Evolutionary conservation across 1,140 invertebrate species (phyloP).

Genomic region (Anastrepha ludens): DNA sequence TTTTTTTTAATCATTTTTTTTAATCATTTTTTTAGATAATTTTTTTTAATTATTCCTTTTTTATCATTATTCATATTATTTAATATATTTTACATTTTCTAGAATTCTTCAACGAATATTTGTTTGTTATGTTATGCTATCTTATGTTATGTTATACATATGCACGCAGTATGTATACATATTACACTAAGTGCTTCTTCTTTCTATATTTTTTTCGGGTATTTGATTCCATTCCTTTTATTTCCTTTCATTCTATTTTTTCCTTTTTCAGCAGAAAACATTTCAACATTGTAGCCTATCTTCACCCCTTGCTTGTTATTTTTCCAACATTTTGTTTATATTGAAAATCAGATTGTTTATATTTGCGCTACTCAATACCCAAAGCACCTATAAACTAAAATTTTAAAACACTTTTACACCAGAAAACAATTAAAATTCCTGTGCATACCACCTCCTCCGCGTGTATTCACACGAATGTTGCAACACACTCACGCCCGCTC

Average conservation of each 20-base stretch:
- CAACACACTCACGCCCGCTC: not conserved
- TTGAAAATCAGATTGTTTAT: not conserved
- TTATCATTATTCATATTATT: too few relatives aligned
- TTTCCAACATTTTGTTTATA: not conserved
- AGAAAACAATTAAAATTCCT: not conserved
- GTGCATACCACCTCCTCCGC: not conserved
- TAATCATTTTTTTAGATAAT: too few relatives aligned
- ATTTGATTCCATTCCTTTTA: not conserved
- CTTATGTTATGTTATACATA: too few relatives aligned
- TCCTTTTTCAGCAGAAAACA: not conserved
- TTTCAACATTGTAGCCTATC: not conserved
- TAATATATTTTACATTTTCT: too few relatives aligned
- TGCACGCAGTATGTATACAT: too few relatives aligned
- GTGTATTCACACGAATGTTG: not conserved
- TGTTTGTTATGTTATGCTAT: too few relatives aligned
- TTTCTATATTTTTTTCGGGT: too few relatives aligned
- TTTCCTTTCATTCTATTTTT: not conserved
- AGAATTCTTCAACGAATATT: too few relatives aligned
- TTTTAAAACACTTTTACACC: not conserved
- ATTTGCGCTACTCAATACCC: not conserved
- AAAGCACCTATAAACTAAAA: not conserved
- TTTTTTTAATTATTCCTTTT: too few relatives aligned
- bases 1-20: too few relatives aligned
- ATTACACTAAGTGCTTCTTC: too few relatives aligned
- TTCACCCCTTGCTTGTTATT: too few relatives aligned